phyloP scores from a whole-genome alignment of 2,113 vertebrate genomes.

The Callospermophilus lateralis region DNA sequence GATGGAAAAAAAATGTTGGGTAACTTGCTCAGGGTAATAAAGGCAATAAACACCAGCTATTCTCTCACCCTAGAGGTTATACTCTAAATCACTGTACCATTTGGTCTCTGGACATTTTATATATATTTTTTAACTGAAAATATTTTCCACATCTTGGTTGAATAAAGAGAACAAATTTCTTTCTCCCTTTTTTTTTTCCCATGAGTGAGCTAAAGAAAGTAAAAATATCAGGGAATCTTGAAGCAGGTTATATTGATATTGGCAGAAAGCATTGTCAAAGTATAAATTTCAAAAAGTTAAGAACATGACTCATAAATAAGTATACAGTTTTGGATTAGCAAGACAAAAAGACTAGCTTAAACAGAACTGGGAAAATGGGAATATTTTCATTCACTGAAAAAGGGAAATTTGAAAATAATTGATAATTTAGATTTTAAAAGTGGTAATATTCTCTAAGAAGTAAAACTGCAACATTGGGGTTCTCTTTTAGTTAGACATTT shows the following conservation, averaged over 20 bases:
- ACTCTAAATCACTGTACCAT: not conserved
- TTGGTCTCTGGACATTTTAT: not conserved
- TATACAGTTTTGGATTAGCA: not conserved
- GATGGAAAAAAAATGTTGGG: not conserved
- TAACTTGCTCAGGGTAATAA: not conserved
- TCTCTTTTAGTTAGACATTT: not conserved
- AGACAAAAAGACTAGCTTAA: not conserved
- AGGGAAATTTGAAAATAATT: constrained; percentile 15
- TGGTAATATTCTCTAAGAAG: not conserved
- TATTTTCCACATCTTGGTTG: not conserved
- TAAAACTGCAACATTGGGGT: not conserved
- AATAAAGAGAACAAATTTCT: not conserved
- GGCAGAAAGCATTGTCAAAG: not conserved
- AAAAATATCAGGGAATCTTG: not conserved
- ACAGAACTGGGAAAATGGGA: constrained; percentile 5
- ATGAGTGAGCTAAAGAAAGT: not conserved
- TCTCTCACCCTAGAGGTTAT: not conserved
- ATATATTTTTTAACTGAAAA: not conserved
- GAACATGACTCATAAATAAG: not conserved
- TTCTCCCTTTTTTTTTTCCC: not conserved
- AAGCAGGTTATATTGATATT: not conserved
- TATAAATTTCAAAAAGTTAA: constrained; percentile 1
- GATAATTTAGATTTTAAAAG: not conserved
- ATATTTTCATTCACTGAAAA: not conserved
- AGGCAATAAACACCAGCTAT: not conserved